These are phyloP conservation scores for Eumeta japonica DNA, from an alignment of 1,140 invertebrate genomes.

Conservation along the genomic window DNA sequence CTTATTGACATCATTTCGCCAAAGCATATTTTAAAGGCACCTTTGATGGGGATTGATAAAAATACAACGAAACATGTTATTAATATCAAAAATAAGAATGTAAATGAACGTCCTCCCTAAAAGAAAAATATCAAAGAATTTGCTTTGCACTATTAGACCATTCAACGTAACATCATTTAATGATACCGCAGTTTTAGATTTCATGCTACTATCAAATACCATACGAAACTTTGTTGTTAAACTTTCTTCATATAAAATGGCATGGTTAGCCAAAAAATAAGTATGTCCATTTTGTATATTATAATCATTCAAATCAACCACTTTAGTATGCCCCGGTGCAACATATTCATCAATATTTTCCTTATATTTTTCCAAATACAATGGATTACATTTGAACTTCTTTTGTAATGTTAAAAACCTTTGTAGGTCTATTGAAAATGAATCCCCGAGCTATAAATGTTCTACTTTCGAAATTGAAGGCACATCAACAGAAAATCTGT, in stretches of 20 bases:
- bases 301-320: constrained; percentile 8
- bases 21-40: constrained; percentile 17
- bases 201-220: constrained; percentile 31
- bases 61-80: constrained; percentile 12
- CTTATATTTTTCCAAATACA: constrained; percentile 13
- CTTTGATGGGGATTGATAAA: constrained; percentile 13
- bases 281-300: constrained; percentile 1
- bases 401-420: constrained; percentile 10
- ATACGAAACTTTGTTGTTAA: constrained; percentile 27
- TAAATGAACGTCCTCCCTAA: constrained; percentile 9
- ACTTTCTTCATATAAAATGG: constrained; percentile 17
- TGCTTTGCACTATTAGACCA: constrained; percentile 19
- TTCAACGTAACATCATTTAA: constrained; percentile 32
- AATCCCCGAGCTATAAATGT: constrained; percentile 8
- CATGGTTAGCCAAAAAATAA: constrained; percentile 25
- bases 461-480: constrained; percentile 2
- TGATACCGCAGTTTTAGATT: constrained; percentile 14
- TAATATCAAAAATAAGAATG: constrained; percentile 12
- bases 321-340: constrained; percentile 17
- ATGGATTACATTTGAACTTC: constrained; percentile 11
- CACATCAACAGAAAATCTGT: constrained; percentile 8
- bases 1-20: constrained; percentile 12
- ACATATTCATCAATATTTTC: constrained; percentile 25
- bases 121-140: constrained; percentile 16
- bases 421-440: constrained; percentile 8